These are phyloP conservation scores for Diabrotica virgifera DNA, from an alignment of 1,140 invertebrate genomes.

Conservation along the genomic window DNA sequence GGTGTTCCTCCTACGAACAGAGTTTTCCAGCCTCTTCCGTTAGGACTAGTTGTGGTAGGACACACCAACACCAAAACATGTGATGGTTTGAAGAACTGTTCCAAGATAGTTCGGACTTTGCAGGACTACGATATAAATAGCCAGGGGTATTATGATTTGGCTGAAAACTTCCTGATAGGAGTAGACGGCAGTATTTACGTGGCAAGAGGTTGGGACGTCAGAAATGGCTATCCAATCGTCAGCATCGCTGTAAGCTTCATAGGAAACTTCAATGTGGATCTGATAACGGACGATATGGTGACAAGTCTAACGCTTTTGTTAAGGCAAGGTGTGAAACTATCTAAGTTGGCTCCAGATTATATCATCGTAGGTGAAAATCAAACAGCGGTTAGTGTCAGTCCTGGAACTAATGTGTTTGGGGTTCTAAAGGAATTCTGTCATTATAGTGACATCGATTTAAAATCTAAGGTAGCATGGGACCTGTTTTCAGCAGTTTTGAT, in stretches of 20 bases:
- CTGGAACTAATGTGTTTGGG: conserved; percentile 39
- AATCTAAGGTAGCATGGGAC: neutral
- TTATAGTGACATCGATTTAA: conserved; percentile 21
- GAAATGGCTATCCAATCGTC: conserved; percentile 53
- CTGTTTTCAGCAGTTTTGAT: no score
- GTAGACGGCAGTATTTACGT: conserved; percentile 64
- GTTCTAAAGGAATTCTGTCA: conserved; percentile 39
- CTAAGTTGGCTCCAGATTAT: conserved; percentile 44
- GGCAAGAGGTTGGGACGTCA: conserved; percentile 58
- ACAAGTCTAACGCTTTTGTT: conserved; percentile 45
- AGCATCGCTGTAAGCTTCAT: conserved; percentile 52
- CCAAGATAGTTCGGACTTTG: conserved; percentile 45
- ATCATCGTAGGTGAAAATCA: conserved; percentile 51
- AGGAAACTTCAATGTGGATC: conserved; percentile 49
- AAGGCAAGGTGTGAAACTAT: conserved; percentile 39
- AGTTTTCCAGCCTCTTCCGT: conserved; percentile 1
- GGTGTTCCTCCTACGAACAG: no score
- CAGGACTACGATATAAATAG: conserved; percentile 46
- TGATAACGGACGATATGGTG: conserved; percentile 45
- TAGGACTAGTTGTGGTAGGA: conserved; percentile 45
- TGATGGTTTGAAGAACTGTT: conserved; percentile 44
- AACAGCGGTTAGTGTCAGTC: conserved; percentile 41
- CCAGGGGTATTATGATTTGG: conserved; percentile 45
- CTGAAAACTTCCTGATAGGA: conserved; percentile 67
- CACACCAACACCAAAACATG: conserved; percentile 47